phyloP scores from a whole-genome alignment of 2,888 invertebrate species.

The Acanthosepion pharaonis region DNA sequence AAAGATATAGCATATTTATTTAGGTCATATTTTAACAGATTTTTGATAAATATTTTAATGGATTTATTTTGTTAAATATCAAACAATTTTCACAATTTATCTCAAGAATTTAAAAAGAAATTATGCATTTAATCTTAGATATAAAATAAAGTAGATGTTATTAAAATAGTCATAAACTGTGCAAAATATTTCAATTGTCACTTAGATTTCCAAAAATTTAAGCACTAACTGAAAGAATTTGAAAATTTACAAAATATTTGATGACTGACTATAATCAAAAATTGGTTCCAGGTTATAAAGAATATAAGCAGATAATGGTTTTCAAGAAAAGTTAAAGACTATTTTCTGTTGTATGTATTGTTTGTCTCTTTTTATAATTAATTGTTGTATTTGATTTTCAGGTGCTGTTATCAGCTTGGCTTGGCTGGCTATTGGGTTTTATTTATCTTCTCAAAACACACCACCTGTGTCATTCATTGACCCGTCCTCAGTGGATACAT shows the following conservation, averaged over 20 bases:
- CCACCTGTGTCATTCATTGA: conserved; percentile 68
- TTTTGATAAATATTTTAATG: neutral
- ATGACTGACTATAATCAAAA: neutral
- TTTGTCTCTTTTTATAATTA: neutral
- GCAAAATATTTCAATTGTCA: no score
- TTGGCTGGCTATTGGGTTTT: conserved; percentile 75
- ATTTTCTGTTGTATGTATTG: neutral
- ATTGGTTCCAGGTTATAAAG: no score
- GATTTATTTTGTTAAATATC: neutral
- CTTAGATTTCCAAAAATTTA: neutral
- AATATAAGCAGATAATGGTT: no score
- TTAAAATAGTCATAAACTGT: no score
- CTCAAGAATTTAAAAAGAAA: no score
- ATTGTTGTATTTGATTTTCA: conserved; percentile 51
- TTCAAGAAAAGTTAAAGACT: no score
- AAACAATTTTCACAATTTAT: no score
- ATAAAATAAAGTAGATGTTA: no score
- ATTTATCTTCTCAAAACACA: conserved; percentile 72
- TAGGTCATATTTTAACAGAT: neutral
- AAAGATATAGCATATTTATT: neutral
- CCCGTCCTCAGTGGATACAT: conserved; percentile 54
- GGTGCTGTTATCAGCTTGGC: conserved; percentile 74
- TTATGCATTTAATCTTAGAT: no score
- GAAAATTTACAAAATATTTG: no score
- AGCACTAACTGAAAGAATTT: no score